A percentile compares a stretch with the other conserved stretches of the same genome.
Conservation (phyloP, 2,888 invertebrate genomes). For the Tetranychus truncatus region DNA sequence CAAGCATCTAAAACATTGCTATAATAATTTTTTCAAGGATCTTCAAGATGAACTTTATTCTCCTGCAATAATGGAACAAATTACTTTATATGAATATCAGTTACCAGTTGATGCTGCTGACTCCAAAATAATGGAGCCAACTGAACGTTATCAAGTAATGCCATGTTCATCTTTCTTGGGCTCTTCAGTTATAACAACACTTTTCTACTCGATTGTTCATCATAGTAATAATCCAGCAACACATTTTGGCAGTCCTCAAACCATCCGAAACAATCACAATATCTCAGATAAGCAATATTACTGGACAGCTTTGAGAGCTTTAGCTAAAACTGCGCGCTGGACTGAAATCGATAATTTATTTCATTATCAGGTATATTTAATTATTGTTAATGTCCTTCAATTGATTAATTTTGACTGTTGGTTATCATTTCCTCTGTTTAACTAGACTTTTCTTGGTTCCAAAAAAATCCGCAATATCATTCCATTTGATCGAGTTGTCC, state of each 20-base stretch:
- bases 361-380: conserved; percentile 19
- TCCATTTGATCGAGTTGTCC: conserved; percentile 21
- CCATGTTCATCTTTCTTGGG: conserved; percentile 17
- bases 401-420: not conserved
- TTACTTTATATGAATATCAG: conserved; percentile 20
- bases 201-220: conserved; percentile 23
- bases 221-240: conserved; percentile 22
- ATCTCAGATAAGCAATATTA: conserved; percentile 22
- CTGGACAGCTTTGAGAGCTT: conserved; percentile 23
- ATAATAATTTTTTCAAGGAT: conserved; percentile 14
- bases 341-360: conserved; percentile 21
- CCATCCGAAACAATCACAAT: conserved; percentile 21
- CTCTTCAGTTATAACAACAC: conserved; percentile 21
- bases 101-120: conserved; percentile 21
- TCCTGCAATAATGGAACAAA: conserved; percentile 12
- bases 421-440: not conserved
- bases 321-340: conserved; percentile 23
- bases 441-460: conserved; percentile 21
- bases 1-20: conserved; percentile 12
- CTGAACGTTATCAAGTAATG: not conserved
- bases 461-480: conserved; percentile 21
- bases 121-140: not conserved
- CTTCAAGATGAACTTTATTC: conserved; percentile 5
- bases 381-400: not conserved
- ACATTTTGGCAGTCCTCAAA: conserved; percentile 23